phyloP scores from a whole-genome alignment of 2,113 vertebrate species.

The Chunga burmeisteri region DNA sequence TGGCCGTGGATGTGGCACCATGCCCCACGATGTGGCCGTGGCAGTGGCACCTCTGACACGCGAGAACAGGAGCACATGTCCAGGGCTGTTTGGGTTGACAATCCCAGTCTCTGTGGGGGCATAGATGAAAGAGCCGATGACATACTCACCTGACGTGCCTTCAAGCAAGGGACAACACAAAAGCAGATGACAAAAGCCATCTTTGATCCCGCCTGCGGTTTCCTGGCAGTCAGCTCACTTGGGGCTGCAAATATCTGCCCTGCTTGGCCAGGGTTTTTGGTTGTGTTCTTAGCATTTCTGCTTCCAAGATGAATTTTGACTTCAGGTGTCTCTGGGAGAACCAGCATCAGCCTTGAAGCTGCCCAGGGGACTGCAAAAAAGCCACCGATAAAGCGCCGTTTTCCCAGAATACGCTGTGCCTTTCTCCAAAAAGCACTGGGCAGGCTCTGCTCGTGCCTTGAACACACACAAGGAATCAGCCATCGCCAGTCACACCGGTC shows the following conservation, averaged over 20 bases:
- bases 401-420: not conserved
- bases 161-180: not conserved
- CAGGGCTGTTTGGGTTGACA: not conserved
- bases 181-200: not conserved
- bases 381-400: not conserved
- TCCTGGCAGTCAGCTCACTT: not conserved
- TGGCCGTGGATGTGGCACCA: not conserved
- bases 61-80: accelerated
- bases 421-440: not conserved
- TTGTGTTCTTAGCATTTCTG: slow-evolving; percentile 24
- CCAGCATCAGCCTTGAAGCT: not conserved
- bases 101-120: not conserved
- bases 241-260: not conserved
- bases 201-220: not conserved
- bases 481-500: accelerated
- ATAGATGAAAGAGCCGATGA: not conserved
- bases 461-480: not conserved
- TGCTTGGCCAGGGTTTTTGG: not conserved
- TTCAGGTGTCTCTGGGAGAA: not conserved
- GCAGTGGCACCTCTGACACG: accelerated
- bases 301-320: not conserved
- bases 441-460: not conserved
- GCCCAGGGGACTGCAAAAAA: not conserved
- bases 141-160: not conserved
- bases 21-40: too few relatives aligned